Evolutionary conservation across 2,888 invertebrate species (phyloP), one percentile per base, ranked within the genome.

Genomic region (Chymomyza caudatula): DNA sequence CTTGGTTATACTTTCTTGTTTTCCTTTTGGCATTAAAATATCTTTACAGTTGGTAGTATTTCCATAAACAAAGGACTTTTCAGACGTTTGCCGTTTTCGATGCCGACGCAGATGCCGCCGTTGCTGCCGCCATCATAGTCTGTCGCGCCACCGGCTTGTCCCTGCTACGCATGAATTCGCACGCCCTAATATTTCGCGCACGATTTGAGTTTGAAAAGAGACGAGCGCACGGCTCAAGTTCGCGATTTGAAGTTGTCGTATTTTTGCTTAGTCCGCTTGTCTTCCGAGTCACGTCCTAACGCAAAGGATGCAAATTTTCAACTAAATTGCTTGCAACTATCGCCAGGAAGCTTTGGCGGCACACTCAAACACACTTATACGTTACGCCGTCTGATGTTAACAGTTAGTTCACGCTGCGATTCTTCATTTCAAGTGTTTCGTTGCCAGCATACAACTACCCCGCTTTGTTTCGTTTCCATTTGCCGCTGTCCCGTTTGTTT

Each of bases 231-330:
- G 55, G 54, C 60, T 20, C 42, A 60, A 49, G 42, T 51, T 60
- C 55, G 49, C 60, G 43, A 19, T 43, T 61, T 58, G 57, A 11
- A 20, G 13, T 25, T 20, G 25, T 6, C n/a, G 6, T 54, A n/a
- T 29, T 25, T 5, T 4, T 25, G 11, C 17, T n/a, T 22, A 2
- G 37, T 1, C 55, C 49, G 51, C n/a, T 63, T 22, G 43, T 11
- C 42, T 61, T 55, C 68, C 73, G 69, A 65, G 72, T 69, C 79
- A 84, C 82, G 82, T 83, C 82, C 77, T 66, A 70, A 63, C 73
- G 71, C 71, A 66, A 72, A 77, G 82, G 78, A 83, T 82, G 82
- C 79, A 79, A 82, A 84, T 83, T 79, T 77, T 76, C 76, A 60
- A 82, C 82, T 83, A 65, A 83, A 69, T 60, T 68, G 79, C 70